Evolutionary conservation across 2,888 invertebrate genomes (phyloP).

Genomic region (Xylota sylvarum): DNA sequence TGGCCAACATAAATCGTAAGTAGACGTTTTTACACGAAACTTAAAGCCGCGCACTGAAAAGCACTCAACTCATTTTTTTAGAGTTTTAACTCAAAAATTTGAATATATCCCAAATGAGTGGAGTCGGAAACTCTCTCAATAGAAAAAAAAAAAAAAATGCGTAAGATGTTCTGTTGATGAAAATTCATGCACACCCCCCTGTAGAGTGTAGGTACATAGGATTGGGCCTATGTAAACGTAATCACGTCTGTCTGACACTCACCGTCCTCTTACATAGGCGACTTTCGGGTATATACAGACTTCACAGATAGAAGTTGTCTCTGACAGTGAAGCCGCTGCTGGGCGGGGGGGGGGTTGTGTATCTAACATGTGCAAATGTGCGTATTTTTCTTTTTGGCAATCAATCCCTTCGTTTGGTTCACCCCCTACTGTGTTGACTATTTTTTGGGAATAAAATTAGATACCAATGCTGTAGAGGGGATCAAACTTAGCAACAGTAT

Average conservation of each 20-base stretch:
- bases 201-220: not conserved
- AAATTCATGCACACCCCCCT: not conserved
- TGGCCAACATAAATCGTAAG: conserved; percentile 53
- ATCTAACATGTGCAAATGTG: conserved; percentile 11
- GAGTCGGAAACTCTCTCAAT: conserved; percentile 15
- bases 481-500: conserved; percentile 26
- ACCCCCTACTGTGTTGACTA: not conserved
- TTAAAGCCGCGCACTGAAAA: conserved; percentile 6
- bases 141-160: conserved; percentile 22
- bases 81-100: conserved; percentile 46
- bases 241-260: conserved; percentile 28
- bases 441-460: conserved; percentile 6
- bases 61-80: conserved; percentile 46
- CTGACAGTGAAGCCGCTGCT: not conserved
- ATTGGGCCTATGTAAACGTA: conserved; percentile 15
- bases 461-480: conserved; percentile 1
- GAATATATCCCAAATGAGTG: not conserved
- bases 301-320: conserved; percentile 7
- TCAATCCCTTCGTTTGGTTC: not conserved
- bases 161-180: conserved; percentile 27
- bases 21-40: conserved; percentile 45
- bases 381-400: conserved; percentile 2
- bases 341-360: conserved; percentile 11
- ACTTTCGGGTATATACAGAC: not conserved
- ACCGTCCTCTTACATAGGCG: not conserved